Evolutionary conservation across 2,113 vertebrate genomes (phyloP), one percentile per base, ranked within the genome.

Genomic region (Pandion haliaetus): DNA sequence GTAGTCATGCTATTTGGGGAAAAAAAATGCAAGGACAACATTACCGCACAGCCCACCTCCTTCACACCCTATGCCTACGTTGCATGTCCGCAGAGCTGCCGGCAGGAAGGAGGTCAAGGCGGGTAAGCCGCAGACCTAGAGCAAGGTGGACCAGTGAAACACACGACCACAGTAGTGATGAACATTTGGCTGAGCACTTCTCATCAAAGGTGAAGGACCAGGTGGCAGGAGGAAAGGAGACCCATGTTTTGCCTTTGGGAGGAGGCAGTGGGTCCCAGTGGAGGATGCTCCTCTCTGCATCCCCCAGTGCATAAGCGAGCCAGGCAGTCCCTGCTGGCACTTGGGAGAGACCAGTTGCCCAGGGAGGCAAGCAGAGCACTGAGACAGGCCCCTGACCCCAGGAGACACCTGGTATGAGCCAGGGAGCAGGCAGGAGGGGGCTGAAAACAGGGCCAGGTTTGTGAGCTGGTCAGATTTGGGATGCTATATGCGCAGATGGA

Each of bases 41-140:
- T 91, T 57, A 92, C 17, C 0, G 0, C 1, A 1, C 42, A 81
- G n/a, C 38, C 20, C 31, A 36, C 12, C 16, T 45, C 45, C 38
- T 52, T 57, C 69, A 55, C 71, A 61, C 8, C 32, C 10, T 40
- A 7, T 2, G 2, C 24, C 26, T 16, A 23, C 2, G 1, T 6
- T 1, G 2, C 19, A 20, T 1, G 2, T 31, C 84, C 73, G 47
- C 66, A 62, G 58, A 80, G 49, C 2, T 1, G 0, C 28, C 1
- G 0, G 62, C 67, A 65, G 81, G 65, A 85, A 93, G 34, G 69
- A 42, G 8, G 17, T 14, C 2, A 2, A 70, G 19, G 40, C 0
- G 1, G 49, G 23, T 12, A 40, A 79, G 24, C n/a, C 12, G 8
- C 38, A 76, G 65, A 58, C 26, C 25, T 52, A 47, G 42, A 50